phyloP scores from a whole-genome alignment of 2,113 vertebrate genomes.

The Callospermophilus lateralis region DNA sequence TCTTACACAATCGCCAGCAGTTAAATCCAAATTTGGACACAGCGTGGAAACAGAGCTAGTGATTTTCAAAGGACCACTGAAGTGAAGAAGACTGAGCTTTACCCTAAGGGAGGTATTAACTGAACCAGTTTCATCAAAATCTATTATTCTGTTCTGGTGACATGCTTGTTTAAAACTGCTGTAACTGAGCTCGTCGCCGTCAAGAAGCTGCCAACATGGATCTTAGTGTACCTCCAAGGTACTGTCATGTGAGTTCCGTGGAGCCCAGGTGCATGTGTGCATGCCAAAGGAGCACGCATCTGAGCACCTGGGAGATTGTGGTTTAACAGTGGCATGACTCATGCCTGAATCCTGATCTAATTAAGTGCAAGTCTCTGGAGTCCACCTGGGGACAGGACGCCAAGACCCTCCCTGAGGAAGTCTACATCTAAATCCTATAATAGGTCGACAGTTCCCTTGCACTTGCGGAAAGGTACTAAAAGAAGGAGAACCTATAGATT shows the following conservation, averaged over 20 bases:
- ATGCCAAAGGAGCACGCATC: not conserved
- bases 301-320: too few relatives aligned
- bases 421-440: not conserved
- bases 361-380: not conserved
- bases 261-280: not conserved
- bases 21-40: not conserved
- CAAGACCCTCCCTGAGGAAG: not conserved
- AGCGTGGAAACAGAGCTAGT: not conserved
- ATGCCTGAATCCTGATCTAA: not conserved
- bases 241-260: not conserved
- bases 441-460: not conserved
- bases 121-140: slow-evolving; percentile 39
- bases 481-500: not conserved
- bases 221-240: not conserved
- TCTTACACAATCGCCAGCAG: not conserved
- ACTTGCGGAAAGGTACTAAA: not conserved
- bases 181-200: not conserved
- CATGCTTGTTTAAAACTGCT: not conserved
- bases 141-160: not conserved
- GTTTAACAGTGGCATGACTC: not conserved
- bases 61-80: not conserved
- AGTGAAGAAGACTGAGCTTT: not conserved
- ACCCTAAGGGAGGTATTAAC: not conserved
- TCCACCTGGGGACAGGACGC: not conserved
- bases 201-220: not conserved